phyloP scores from a whole-genome alignment of 2,797 vertebrate genomes.

The Micropoecilia bifurca region DNA sequence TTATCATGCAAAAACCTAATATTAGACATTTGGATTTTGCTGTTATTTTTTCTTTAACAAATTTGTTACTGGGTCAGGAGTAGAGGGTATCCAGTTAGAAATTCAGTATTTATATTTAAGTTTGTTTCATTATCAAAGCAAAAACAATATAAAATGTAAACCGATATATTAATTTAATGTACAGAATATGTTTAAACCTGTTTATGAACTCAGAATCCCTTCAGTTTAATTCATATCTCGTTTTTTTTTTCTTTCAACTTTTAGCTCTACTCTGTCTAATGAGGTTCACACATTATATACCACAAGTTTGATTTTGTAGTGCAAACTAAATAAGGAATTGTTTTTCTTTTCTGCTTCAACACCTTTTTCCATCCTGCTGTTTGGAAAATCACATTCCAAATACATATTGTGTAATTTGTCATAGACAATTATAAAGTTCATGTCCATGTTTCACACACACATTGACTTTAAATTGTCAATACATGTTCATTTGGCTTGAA shows the following conservation, averaged over 20 bases:
- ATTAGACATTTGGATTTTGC: background rate
- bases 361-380: background rate
- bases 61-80: background rate
- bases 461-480: background rate
- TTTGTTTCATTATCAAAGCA: background rate
- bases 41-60: background rate
- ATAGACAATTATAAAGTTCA: background rate
- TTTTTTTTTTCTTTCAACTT: background rate
- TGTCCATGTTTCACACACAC: background rate
- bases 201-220: background rate
- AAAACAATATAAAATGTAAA: background rate
- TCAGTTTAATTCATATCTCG: background rate
- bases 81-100: background rate
- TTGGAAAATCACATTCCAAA: background rate
- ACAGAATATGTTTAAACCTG: background rate
- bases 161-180: background rate
- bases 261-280: background rate
- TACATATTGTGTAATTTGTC: background rate
- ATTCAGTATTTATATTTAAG: background rate
- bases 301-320: background rate
- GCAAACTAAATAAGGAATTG: background rate
- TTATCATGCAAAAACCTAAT: background rate
- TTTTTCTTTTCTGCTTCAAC: background rate
- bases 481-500: background rate
- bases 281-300: background rate